Evolutionary conservation across 1,140 invertebrate species (phyloP).

Genomic region (Sesamia nonagrioides): DNA sequence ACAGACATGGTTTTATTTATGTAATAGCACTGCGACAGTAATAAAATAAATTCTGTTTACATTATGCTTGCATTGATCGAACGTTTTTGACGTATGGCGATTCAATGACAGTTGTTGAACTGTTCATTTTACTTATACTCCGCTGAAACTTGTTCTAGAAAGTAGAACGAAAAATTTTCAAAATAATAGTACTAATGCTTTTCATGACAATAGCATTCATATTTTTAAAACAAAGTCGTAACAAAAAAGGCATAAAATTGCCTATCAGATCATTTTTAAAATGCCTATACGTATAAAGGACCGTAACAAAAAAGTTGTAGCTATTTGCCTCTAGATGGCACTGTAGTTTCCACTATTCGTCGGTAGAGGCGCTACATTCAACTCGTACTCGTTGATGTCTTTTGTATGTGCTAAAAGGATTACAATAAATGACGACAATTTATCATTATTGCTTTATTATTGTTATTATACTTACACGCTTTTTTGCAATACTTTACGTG

Average conservation of each 20-base stretch:
- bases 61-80: background rate
- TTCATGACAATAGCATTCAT: no score
- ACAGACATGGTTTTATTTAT: constrained; percentile 66
- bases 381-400: constrained; percentile 45
- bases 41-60: background rate
- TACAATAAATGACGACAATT: background rate
- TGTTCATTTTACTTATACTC: background rate
- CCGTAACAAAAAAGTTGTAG: background rate
- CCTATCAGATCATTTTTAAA: background rate
- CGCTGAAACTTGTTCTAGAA: background rate
- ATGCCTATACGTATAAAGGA: background rate
- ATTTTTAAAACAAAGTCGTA: no score
- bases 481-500: background rate
- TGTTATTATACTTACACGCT: background rate
- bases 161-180: background rate
- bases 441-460: background rate
- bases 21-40: background rate
- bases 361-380: constrained; percentile 27
- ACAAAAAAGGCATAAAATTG: background rate
- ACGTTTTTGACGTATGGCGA: constrained; percentile 2
- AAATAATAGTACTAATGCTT: no score
- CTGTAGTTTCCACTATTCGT: background rate
- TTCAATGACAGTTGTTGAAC: background rate
- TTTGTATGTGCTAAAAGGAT: constrained; percentile 33
- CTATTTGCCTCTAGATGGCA: constrained; percentile 18